These are phyloP conservation scores for Erebia palarica DNA, from an alignment of 2,888 invertebrate genomes.

Conservation along the genomic window DNA sequence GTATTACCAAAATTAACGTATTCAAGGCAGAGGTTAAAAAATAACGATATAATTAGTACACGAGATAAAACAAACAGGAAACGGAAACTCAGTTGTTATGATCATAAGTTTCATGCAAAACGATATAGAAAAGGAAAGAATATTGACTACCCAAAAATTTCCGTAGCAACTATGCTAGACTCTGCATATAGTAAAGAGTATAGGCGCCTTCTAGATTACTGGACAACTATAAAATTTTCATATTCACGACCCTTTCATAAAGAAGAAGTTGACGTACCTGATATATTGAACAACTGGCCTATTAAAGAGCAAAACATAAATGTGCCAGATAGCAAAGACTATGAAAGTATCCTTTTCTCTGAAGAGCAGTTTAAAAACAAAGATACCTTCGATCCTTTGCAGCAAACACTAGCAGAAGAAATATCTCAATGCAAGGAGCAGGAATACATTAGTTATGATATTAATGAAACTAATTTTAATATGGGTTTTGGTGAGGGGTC, in stretches of 20 bases:
- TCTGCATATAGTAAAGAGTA: conserved; percentile 62
- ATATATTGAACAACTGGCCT: conserved; percentile 62
- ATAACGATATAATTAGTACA: conserved; percentile 11
- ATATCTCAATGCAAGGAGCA: conserved; percentile 53
- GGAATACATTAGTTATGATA: conserved; percentile 47
- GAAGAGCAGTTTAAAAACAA: conserved; percentile 44
- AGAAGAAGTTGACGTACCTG: conserved; percentile 60
- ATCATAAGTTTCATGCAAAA: conserved; percentile 50
- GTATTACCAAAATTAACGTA: conserved; percentile 60
- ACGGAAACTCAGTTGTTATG: conserved; percentile 58
- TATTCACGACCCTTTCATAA: conserved; percentile 66
- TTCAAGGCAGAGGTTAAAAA: conserved; percentile 41
- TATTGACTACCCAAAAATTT: conserved; percentile 65
- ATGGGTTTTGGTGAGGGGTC: conserved; percentile 83
- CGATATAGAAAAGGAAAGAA: conserved; percentile 69
- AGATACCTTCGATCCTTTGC: conserved; percentile 49
- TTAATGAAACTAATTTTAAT: conserved; percentile 69
- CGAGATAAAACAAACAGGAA: conserved; percentile 44
- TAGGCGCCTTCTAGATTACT: conserved; percentile 61
- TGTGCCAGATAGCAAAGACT: conserved; percentile 38
- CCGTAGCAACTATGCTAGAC: conserved; percentile 46
- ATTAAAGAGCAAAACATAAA: conserved; percentile 44
- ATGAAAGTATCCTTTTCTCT: conserved; percentile 50
- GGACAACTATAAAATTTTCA: conserved; percentile 67
- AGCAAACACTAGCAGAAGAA: conserved; percentile 65